A percentile compares a stretch with the other conserved stretches of the same genome.
Evolutionary conservation across 2,888 invertebrate species (phyloP).

Genomic region (Himalopsyche japonica): DNA sequence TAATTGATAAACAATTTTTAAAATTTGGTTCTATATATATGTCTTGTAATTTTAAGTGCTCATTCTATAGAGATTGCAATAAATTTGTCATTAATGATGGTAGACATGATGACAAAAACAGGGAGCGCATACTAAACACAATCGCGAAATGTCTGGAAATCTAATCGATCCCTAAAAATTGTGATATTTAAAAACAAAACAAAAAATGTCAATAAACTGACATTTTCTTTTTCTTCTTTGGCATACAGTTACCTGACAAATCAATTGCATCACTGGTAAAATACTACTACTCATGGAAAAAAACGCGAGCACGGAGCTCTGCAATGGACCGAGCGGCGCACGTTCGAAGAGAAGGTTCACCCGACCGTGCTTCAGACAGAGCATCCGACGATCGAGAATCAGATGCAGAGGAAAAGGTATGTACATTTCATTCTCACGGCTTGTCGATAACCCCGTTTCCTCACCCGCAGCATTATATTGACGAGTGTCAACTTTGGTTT

Average conservation of each 20-base stretch:
- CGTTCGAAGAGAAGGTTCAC: slow-evolving; percentile 59
- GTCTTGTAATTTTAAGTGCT: no score
- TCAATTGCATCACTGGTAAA: slow-evolving; percentile 94
- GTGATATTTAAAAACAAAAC: not conserved
- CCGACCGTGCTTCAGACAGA: slow-evolving; percentile 69
- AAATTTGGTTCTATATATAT: no score
- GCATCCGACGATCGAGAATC: slow-evolving; percentile 85
- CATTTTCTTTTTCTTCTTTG: slow-evolving; percentile 31
- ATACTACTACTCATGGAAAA: slow-evolving; percentile 99
- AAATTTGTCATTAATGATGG: no score
- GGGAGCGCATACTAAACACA: no score
- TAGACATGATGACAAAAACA: no score
- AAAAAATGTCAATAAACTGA: no score
- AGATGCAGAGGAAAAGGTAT: slow-evolving; percentile 89
- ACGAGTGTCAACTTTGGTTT: no score
- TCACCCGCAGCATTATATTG: not conserved
- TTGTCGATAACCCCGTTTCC: slow-evolving; percentile 40
- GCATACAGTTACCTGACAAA: slow-evolving; percentile 87
- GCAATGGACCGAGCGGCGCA: slow-evolving; percentile 87
- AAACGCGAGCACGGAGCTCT: slow-evolving; percentile 88
- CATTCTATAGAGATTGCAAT: no score
- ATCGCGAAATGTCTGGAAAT: no score
- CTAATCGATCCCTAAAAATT: no score
- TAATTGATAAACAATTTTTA: no score
- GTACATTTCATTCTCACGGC: slow-evolving; percentile 47